These are phyloP conservation scores for Todus mexicanus DNA, from an alignment of 2,797 vertebrate species.

Conservation along the genomic window DNA sequence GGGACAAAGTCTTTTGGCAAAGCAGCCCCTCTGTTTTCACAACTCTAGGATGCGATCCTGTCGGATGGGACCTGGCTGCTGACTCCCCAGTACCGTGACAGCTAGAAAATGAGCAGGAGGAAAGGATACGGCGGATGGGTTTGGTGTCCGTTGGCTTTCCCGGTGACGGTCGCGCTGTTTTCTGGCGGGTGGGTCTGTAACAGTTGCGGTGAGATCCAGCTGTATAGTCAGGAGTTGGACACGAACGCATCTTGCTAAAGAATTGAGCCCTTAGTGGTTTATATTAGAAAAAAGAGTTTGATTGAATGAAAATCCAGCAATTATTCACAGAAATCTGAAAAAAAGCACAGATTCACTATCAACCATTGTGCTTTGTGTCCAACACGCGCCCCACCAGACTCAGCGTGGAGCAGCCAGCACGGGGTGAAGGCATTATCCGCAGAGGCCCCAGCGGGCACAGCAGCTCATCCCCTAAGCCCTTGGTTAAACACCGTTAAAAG, in stretches of 20 bases:
- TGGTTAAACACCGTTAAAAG: slow-evolving; percentile 28
- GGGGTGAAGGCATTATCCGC: slow-evolving; percentile 70
- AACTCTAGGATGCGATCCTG: neutral
- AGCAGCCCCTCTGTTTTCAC: neutral
- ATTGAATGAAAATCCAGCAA: slow-evolving; percentile 71
- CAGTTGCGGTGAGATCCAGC: slow-evolving; percentile 58
- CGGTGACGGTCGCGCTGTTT: neutral
- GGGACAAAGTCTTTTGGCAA: neutral
- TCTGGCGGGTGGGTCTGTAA: neutral
- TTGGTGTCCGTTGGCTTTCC: slow-evolving; percentile 58
- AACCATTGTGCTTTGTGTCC: slow-evolving; percentile 78
- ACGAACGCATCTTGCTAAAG: slow-evolving; percentile 71
- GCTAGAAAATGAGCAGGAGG: slow-evolving; percentile 39
- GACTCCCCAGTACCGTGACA: neutral
- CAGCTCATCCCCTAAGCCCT: slow-evolving; percentile 74
- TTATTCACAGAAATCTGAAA: slow-evolving; percentile 70
- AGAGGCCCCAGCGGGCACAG: slow-evolving; percentile 62
- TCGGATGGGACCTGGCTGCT: neutral
- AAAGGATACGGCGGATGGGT: slow-evolving; percentile 4
- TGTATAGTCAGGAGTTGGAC: slow-evolving; percentile 67
- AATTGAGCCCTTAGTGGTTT: slow-evolving; percentile 82
- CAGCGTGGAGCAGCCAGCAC: slow-evolving; percentile 26
- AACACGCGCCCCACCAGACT: slow-evolving; percentile 37
- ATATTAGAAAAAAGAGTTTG: slow-evolving; percentile 70
- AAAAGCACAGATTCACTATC: slow-evolving; percentile 48